Percentiles rank a stretch among this genome's conserved stretches.
These are phyloP conservation scores for Apodemus speciosus DNA, from an alignment of 2,113 vertebrate genomes.

Conservation along the genomic window DNA sequence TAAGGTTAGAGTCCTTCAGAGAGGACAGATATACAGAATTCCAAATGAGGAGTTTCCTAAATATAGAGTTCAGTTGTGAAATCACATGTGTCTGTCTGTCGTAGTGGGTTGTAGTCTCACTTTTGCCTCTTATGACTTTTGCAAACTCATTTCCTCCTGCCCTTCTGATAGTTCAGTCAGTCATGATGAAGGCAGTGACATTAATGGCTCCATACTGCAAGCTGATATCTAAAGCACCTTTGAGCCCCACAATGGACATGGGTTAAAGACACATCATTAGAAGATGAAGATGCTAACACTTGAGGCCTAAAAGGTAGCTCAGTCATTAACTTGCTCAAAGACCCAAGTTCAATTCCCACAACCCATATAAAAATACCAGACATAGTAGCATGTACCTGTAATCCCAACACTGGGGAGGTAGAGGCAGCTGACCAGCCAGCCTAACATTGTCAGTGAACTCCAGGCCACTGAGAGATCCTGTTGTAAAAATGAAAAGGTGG, in stretches of 20 bases:
- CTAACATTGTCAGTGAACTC: not conserved
- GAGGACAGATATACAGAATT: constrained; percentile 17
- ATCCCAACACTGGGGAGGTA: not conserved
- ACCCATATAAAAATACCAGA: not conserved
- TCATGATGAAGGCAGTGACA: not conserved
- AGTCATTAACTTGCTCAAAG: not conserved
- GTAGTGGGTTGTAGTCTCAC: not conserved
- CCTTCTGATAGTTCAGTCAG: not conserved
- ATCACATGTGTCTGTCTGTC: not conserved
- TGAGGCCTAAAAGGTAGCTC: not conserved
- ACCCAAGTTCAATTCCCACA: not conserved
- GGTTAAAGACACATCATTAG: not conserved
- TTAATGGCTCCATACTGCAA: not conserved
- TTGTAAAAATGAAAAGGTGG: not conserved
- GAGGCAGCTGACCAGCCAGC: not conserved
- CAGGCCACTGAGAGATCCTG: not conserved
- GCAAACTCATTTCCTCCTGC: not conserved
- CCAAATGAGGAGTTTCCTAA: not conserved
- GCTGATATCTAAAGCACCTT: not conserved
- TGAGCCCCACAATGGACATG: not conserved
- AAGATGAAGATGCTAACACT: not conserved
- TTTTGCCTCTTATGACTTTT: not conserved
- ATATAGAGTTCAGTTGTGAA: not conserved
- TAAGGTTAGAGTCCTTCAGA: not conserved
- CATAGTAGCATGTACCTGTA: not conserved